Base-by-base conservation (phyloP, 2,797 vertebrate species). In the Gymnodraco acuticeps region DNA sequence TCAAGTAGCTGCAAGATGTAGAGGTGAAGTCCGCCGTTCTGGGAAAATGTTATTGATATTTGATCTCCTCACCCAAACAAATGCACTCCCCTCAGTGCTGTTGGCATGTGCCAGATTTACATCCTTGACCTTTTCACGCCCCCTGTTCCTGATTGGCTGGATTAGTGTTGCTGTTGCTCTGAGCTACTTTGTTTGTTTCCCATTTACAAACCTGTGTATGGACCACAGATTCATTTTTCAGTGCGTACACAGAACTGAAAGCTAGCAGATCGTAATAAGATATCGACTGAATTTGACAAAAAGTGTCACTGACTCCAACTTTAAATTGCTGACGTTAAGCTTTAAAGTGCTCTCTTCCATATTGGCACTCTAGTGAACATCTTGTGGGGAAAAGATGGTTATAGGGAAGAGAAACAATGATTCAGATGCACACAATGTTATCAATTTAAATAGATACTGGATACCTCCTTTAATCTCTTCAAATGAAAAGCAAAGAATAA, bases 261-360 rank as follows among this genome's bases (percentile, higher is more conserved):
- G 46, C 46, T 47, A 17, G 46, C 46, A 17, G 16, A 47, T 3
- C 16, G 15, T 47, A 9, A 17, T 7, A 17, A 16, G 16, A 47
- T 47, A 16, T 47, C 9, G 2, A 17, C 46, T 47, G 46, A 47
- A 47, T 47, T 17, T 17, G 46, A 47, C 5, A 47, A 16, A 17
- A 6, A 17, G 46, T 17, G 46, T 47, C 16, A 17, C 16, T 8
- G 46, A 47, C 46, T 47, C 17, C 46, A 17, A 7, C 2, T 38
- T 16, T 48, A 51, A 4, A 27, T 27, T 45, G 43, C n/a, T 47
- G 42, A 67, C 31, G 56, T 51, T 23, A 17, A 56, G 53, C 23
- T 67, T 70, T 53, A 13, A 41, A n/a, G 31, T 38, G 1, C 69
- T 68, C 20, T 13, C 53, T 56, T 66, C 52, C 60, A 46, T 42